Conservation (phyloP, 2,888 invertebrate genomes). For the Microctonus brassicae region DNA sequence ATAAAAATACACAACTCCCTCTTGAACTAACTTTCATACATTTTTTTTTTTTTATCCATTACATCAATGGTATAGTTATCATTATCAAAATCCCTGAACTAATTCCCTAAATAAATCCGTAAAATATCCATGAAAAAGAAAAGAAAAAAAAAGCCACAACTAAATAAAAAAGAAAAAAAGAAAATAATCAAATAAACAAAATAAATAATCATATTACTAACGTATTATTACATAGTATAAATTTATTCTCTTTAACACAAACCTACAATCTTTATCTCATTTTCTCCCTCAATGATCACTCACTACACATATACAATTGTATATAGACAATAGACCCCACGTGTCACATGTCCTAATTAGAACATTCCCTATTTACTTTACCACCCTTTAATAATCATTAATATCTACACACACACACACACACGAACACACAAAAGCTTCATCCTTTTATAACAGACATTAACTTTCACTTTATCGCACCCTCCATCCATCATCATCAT, state of each 20-base stretch:
- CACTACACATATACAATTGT: neutral
- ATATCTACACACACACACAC: constrained; percentile 14
- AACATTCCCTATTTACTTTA: constrained; percentile 1
- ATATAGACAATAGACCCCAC: constrained; percentile 6
- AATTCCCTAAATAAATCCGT: too few species aligned
- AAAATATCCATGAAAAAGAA: too few species aligned
- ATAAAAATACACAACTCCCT: too few species aligned
- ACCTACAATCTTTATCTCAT: constrained; percentile 25
- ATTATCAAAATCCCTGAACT: too few species aligned
- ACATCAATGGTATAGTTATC: too few species aligned
- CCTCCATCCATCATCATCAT: too few species aligned
- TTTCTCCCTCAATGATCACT: constrained; percentile 14
- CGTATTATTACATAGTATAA: neutral
- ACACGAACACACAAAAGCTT: neutral
- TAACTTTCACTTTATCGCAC: neutral
- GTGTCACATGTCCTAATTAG: constrained; percentile 18
- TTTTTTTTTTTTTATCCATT: constrained; percentile 30
- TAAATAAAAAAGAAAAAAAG: neutral
- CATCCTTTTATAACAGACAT: neutral
- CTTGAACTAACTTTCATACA: neutral
- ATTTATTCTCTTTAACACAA: neutral
- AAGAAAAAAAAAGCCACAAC: neutral
- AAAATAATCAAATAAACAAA: neutral
- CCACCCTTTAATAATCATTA: constrained; percentile 21
- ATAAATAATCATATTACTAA: neutral